phyloP scores from a whole-genome alignment of 2,888 invertebrate genomes.

The Tachina fera region DNA sequence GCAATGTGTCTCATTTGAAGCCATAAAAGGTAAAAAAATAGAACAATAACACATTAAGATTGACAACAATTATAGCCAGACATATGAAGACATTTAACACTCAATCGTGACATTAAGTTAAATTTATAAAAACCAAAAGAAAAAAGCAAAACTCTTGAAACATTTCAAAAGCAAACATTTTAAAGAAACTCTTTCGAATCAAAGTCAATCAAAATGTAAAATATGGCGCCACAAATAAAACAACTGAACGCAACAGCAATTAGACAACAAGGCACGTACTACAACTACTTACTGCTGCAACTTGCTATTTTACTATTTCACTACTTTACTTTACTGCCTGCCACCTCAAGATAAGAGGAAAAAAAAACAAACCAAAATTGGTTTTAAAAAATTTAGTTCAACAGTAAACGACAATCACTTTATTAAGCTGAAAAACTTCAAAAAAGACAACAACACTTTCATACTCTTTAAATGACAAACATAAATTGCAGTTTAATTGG shows the following conservation, averaged over 20 bases:
- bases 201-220: conserved; percentile 72
- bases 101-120: conserved; percentile 63
- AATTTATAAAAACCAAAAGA: conserved; percentile 15
- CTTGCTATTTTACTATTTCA: not conserved
- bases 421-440: conserved; percentile 24
- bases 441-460: conserved; percentile 26
- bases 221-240: conserved; percentile 70
- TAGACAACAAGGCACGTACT: conserved; percentile 70
- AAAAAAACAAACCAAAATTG: conserved; percentile 28
- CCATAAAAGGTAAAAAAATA: conserved; percentile 61
- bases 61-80: conserved; percentile 68
- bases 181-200: conserved; percentile 60
- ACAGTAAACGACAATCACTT: conserved; percentile 34
- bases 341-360: not conserved
- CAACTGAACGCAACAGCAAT: conserved; percentile 60
- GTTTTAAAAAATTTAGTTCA: conserved; percentile 17
- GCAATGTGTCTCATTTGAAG: conserved; percentile 51
- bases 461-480: conserved; percentile 39
- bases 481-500: conserved; percentile 41
- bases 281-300: conserved; percentile 28
- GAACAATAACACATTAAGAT: conserved; percentile 45
- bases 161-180: conserved; percentile 33
- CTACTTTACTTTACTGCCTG: not conserved
- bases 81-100: conserved; percentile 72
- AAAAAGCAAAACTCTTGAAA: conserved; percentile 7